A percentile compares a stretch with the other conserved stretches of the same genome.
phyloP scores from a whole-genome alignment of 2,797 vertebrate genomes.

The Falco biarmicus region DNA sequence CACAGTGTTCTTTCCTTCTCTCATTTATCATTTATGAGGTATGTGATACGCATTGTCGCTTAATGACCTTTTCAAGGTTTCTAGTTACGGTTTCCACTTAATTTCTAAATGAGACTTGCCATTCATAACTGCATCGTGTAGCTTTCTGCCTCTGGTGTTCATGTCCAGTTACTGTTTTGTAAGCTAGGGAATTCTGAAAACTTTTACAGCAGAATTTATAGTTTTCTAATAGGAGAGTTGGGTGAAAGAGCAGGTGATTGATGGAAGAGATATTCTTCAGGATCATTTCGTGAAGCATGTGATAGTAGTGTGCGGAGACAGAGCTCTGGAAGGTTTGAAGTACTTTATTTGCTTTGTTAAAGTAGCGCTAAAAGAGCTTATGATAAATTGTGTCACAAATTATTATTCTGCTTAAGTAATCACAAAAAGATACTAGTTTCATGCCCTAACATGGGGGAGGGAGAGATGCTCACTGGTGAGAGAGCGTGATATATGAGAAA shows the following conservation, averaged over 20 bases:
- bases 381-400: neutral
- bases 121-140: neutral
- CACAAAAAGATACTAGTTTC: neutral
- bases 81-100: slow-evolving; percentile 79
- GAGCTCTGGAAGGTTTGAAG: neutral
- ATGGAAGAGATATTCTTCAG: neutral
- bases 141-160: slow-evolving; percentile 3
- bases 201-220: neutral
- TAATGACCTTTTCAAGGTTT: slow-evolving; percentile 73
- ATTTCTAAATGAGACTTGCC: slow-evolving; percentile 52
- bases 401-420: neutral
- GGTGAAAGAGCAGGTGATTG: neutral
- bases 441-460: neutral
- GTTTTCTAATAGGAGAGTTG: neutral
- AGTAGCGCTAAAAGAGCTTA: neutral
- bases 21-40: slow-evolving; percentile 77
- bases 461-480: neutral
- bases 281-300: neutral
- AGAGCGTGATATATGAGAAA: neutral
- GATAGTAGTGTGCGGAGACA: neutral
- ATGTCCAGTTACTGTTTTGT: neutral
- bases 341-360: neutral
- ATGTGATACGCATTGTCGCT: slow-evolving; percentile 78
- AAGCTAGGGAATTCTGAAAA: neutral
- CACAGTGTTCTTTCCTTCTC: slow-evolving; percentile 81